A percentile compares a stretch with the other conserved stretches of the same genome.
Evolutionary conservation across 2,113 vertebrate genomes (phyloP).

Genomic region (Clarias magur): DNA sequence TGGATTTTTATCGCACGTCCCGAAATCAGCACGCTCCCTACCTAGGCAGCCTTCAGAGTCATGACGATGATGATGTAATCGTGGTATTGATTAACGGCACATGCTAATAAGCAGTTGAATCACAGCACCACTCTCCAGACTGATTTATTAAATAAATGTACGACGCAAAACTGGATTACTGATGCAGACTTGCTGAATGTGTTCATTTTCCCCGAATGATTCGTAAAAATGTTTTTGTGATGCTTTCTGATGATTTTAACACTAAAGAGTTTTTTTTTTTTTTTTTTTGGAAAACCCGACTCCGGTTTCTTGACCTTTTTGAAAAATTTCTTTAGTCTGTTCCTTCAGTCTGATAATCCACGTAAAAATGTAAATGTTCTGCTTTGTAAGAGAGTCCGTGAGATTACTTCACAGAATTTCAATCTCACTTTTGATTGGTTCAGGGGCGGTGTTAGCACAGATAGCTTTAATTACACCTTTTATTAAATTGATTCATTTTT

Average conservation of each 20-base stretch:
- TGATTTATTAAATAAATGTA: background rate
- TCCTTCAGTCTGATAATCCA: conserved; percentile 5
- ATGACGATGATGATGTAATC: background rate
- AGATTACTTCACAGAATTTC: background rate
- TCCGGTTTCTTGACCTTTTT: background rate
- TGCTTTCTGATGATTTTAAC: conserved; percentile 22
- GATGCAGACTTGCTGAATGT: background rate
- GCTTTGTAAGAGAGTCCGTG: background rate
- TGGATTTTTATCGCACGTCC: background rate
- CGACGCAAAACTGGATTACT: background rate
- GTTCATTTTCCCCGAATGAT: background rate
- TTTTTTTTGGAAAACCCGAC: conserved; percentile 6
- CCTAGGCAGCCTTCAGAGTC: background rate
- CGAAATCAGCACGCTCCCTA: background rate
- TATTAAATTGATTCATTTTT: too few relatives aligned
- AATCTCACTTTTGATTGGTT: background rate
- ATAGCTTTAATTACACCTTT: background rate
- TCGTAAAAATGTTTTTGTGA: conserved; percentile 1
- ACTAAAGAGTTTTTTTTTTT: background rate
- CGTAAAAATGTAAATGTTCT: background rate
- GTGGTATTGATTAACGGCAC: background rate
- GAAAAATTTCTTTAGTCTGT: conserved; percentile 27
- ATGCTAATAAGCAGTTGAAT: background rate
- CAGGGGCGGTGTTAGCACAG: background rate
- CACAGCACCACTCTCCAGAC: background rate